Conservation (phyloP, 2,888 invertebrate species). For the Macrophya alboannulata region DNA sequence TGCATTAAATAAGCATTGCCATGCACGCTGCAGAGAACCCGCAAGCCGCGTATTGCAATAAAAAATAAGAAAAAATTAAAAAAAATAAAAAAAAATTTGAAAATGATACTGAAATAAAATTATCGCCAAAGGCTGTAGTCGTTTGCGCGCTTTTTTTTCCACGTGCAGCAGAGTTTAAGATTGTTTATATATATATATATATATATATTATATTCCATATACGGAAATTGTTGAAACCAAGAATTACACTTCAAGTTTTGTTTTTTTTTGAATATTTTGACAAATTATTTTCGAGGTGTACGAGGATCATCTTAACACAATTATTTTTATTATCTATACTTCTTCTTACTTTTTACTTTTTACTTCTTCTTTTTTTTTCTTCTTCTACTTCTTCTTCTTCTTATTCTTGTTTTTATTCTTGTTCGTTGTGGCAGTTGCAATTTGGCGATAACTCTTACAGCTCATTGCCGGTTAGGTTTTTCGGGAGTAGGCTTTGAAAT, state of each 20-base stretch:
- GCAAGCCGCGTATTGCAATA: neutral
- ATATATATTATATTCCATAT: too few species aligned
- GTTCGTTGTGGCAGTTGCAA: constrained; percentile 25
- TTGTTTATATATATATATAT: neutral
- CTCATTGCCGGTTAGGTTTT: constrained; percentile 7
- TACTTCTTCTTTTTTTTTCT: neutral
- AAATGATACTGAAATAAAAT: neutral
- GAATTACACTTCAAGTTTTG: too few species aligned
- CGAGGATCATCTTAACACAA: neutral
- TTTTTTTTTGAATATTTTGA: too few species aligned
- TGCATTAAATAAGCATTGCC: too few species aligned
- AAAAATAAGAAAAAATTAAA: neutral
- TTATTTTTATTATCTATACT: neutral
- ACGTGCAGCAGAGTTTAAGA: too few species aligned
- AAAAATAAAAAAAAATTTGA: neutral
- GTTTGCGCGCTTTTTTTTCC: neutral
- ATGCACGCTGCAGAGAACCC: too few species aligned
- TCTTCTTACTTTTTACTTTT: neutral
- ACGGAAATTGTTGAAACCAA: neutral
- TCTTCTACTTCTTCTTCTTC: neutral
- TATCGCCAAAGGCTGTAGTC: neutral
- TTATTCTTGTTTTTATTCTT: neutral
- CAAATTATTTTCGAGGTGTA: neutral
- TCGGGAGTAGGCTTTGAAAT: constrained; percentile 9
- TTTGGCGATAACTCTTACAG: neutral